Percentiles rank a stretch among this genome's conserved stretches.
phyloP scores from a whole-genome alignment of 2,888 invertebrate species.

The Andrena minutula region DNA sequence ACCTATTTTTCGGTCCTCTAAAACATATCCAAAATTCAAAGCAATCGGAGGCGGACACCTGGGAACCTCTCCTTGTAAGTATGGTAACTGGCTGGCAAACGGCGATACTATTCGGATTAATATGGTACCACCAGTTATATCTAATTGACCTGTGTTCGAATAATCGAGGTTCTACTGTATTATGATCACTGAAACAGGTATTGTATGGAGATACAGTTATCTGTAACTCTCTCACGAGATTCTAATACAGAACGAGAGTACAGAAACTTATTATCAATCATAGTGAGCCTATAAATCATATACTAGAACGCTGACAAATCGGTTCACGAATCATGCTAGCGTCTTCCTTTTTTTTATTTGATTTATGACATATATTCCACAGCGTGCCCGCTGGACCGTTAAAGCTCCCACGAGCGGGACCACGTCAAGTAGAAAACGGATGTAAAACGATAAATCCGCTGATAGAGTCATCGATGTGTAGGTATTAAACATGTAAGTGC shows the following conservation, averaged over 20 bases:
- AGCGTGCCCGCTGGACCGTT: constrained; percentile 20
- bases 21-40: too few species aligned
- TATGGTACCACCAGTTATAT: too few species aligned
- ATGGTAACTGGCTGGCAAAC: too few species aligned
- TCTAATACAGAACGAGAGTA: neutral
- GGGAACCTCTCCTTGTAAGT: too few species aligned
- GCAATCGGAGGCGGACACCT: too few species aligned
- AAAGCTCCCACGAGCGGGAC: neutral
- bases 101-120: too few species aligned
- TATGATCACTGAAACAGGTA: too few species aligned
- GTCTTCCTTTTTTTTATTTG: constrained; percentile 28
- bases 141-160: too few species aligned
- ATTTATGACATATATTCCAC: constrained; percentile 35
- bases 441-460: constrained; percentile 14
- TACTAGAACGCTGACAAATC: constrained; percentile 32
- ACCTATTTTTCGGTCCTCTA: too few species aligned
- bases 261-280: constrained; percentile 35
- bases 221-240: neutral
- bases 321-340: constrained; percentile 27
- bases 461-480: neutral
- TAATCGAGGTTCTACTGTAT: too few species aligned
- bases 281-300: constrained; percentile 37
- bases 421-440: constrained; percentile 6
- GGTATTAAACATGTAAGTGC: neutral
- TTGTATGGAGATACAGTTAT: too few species aligned